phyloP scores from a whole-genome alignment of 2,888 invertebrate genomes.

The Cephus spinipes region DNA sequence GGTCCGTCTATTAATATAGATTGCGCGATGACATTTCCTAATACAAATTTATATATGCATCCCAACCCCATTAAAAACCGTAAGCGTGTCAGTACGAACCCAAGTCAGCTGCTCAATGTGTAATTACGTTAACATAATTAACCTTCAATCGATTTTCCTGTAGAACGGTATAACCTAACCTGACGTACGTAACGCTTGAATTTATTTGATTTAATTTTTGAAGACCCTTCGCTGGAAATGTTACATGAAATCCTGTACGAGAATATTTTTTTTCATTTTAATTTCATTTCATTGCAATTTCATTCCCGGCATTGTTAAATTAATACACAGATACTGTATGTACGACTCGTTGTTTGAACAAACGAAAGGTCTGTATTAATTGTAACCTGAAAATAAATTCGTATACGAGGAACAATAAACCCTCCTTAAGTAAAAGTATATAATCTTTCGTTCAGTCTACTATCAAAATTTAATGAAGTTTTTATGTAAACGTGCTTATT shows the following conservation, averaged over 20 bases:
- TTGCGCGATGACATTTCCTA: neutral
- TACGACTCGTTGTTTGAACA: neutral
- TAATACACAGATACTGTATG: neutral
- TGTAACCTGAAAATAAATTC: neutral
- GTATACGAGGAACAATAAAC: neutral
- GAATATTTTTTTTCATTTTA: neutral
- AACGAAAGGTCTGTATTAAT: too few species aligned
- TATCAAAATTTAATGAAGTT: neutral
- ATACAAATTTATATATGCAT: neutral
- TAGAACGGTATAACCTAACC: neutral
- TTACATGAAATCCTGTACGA: neutral
- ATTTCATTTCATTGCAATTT: neutral
- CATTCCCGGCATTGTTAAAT: neutral
- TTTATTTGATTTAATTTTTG: constrained; percentile 30
- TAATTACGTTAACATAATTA: neutral
- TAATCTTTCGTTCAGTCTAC: neutral
- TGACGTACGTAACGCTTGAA: constrained; percentile 31
- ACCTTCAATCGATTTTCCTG: neutral
- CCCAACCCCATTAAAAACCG: neutral
- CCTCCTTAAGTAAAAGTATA: neutral
- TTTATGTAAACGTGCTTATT: neutral
- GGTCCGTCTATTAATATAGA: neutral
- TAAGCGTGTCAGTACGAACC: neutral
- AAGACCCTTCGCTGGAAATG: neutral
- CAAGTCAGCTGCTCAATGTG: neutral